Base-by-base conservation (phyloP, 2,797 vertebrate species). In the Ptychadena robeensis region DNA sequence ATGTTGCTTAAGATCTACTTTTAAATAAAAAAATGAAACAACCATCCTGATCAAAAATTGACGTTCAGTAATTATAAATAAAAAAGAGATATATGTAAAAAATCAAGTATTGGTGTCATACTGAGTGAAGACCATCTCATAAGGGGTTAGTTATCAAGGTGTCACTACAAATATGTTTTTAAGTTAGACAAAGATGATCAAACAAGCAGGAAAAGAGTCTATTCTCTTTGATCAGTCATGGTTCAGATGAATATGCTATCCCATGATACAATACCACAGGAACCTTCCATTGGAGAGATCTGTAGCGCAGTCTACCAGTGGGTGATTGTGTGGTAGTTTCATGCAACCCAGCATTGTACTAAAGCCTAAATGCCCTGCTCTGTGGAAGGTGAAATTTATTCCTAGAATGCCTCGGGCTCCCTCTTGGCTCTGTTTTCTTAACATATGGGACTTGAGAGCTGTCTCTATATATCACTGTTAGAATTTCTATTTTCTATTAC, bases 391-490 rank as follows among this genome's bases (percentile, higher is more conserved):
- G 64, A 79, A 57, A 57, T 63, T 64, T n/a, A 69, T 53, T 69
- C 14, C 22, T 68, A 30, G 8, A 44, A 69, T 22, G 76, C 76
- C 76, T 59, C 14, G n/a, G 25, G 65, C 64, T 79, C 8, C 65
- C 76, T 59, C 44, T 15, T 68, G 40, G 64, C 76, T 32, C 31
- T 53, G 65, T 31, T 68, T 69, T 48, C 66, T 22, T 35, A 69
- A 79, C 65, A 69, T 79, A 59, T 69, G 44, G 44, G 53, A 69
- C 31, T 79, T 44, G 63, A 78, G 38, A 34, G n/a, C 30, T 68
- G 64, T 69, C 64, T 69, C 7, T 35, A 25, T 8, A 15, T 37
- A 59, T 79, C 27, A 69, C 57, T 79, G 40, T 79, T 57, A 53
- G 18, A 78, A 61, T 30, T 40, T 30, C 35, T 75, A 38, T 38